Evolutionary conservation across 2,797 vertebrate species (phyloP), one percentile per base, ranked within the genome.

Genomic region (Huso huso): DNA sequence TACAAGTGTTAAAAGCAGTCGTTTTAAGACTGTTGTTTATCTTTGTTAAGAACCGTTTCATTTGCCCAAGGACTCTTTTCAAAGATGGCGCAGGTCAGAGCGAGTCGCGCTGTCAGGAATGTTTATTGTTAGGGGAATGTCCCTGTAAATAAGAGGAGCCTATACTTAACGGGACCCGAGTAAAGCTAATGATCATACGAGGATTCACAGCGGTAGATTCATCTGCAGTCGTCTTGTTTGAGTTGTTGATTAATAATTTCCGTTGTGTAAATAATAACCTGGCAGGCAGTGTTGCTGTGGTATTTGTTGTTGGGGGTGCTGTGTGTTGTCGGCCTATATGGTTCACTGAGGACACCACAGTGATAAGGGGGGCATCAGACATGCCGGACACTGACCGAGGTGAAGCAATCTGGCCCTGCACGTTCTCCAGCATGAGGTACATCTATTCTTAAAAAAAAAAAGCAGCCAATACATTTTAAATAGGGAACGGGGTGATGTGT

Each of bases 51-150:
- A 82, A 81, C 79, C 70, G 70, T 69, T 37, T 37, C 37, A 37
- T 37, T 68, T 66, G 72, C 73, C 71, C 63, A 72, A 83, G 83
- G 80, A 78, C 77, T 71, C 79, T 75, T 78, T 84, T 84, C 86
- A 87, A 91, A 91, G 87, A 91, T 91, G 89, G 89, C 89, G 89
- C 88, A 82, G 88, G 83, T 89, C 87, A 82, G 79, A 69, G 83
- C 75, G 76, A 84, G 76, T 77, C 74, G 79, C 70, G 72, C 79
- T 84, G 83, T 73, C 72, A 70, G 79, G 82, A 86, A 84, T 85
- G 82, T 81, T 81, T 83, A 80, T 86, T 84, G 82, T 84, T 75
- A 74, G 65, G 63, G 69, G 8, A 65, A 60, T 71, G 62, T 63
- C 23, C 65, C 65, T 62, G 52, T 7, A 48, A 52, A 55, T 48